Base-by-base conservation (phyloP, 2,797 vertebrate species). In the Merluccius polli region DNA sequence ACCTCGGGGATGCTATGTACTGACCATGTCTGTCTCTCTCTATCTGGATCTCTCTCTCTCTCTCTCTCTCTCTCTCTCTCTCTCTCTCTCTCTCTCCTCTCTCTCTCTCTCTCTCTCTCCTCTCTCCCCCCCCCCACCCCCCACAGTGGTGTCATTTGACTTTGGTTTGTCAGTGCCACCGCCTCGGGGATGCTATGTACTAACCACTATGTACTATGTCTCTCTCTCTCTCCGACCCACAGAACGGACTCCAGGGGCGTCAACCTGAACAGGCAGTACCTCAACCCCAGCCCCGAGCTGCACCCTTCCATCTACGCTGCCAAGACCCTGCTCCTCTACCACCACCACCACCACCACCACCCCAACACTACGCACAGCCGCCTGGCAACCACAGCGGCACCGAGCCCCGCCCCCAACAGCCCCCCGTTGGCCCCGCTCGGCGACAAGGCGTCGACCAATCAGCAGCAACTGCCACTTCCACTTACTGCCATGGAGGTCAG, bases 201-300 rank as follows among this genome's bases (percentile, higher is more conserved):
- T 48, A 16, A 24, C 89, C 5, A n/a, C 41, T 52, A 18, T 52
- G 5, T 52, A 73, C 67, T 13, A 24, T 67, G 11, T 68, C 32
- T 21, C n/a, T 9, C 33, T 16, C 29, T 10, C 16, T 67, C 65
- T 78, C 30, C 5, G 18, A 24, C 33, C n/a, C 35, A 48, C 84
- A 99, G 98, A 81, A 99, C 97, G 0, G 98, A 99, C 83, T 96
- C 97, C 0, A 94, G 95, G 0, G 97, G 98, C 24, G 96, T 99
- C 74, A 99, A 99, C 85, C 88, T 99, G 81, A 99, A 99, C 89
- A 94, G 97, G 27, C 97, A 98, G 87, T 99, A 99, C 78, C 89
- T 97, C 74, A 95, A 95, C 85, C 98, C 98, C 0, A 97, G 95
- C 1, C 94, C 94, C 0, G 91, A 95, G 81, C 93, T 98, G 78